These are phyloP conservation scores for Listronotus oregonensis DNA, from an alignment of 1,140 invertebrate species.

Conservation along the genomic window DNA sequence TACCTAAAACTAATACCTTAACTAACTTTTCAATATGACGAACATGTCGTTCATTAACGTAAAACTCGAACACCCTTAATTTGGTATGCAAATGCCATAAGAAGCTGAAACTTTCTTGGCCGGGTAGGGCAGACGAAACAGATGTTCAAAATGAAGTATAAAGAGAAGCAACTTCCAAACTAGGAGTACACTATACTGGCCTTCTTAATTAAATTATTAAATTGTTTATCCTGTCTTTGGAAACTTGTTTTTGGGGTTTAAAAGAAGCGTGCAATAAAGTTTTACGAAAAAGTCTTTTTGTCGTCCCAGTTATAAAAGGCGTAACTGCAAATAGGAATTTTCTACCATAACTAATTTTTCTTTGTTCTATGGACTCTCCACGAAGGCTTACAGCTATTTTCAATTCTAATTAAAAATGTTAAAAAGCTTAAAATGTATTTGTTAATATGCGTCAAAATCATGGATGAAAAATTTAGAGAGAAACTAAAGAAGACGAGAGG, in stretches of 20 bases:
- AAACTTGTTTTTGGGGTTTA: slow-evolving; percentile 20
- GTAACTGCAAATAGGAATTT: no score
- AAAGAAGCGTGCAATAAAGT: no score
- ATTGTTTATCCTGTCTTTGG: slow-evolving; percentile 28
- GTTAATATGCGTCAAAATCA: no score
- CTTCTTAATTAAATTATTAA: slow-evolving; percentile 48
- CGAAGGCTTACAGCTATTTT: no score
- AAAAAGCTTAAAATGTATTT: no score
- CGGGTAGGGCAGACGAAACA: slow-evolving; percentile 40
- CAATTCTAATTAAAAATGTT: no score
- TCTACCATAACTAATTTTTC: no score
- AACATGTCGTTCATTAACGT: slow-evolving; percentile 1
- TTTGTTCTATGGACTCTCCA: no score
- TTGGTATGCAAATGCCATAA: slow-evolving; percentile 48
- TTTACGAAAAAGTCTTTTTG: no score
- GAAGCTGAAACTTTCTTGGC: slow-evolving; percentile 39
- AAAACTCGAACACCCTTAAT: slow-evolving; percentile 31
- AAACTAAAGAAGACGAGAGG: no score
- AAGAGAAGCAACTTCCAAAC: slow-evolving; percentile 44
- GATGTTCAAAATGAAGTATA: slow-evolving; percentile 50
- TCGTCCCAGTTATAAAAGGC: no score
- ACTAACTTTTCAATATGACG: not conserved
- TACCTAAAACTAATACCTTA: not conserved
- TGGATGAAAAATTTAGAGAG: no score
- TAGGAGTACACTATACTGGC: slow-evolving; percentile 32